Evolutionary conservation across 2,888 invertebrate species (phyloP).

Genomic region (Drosophila affinis): DNA sequence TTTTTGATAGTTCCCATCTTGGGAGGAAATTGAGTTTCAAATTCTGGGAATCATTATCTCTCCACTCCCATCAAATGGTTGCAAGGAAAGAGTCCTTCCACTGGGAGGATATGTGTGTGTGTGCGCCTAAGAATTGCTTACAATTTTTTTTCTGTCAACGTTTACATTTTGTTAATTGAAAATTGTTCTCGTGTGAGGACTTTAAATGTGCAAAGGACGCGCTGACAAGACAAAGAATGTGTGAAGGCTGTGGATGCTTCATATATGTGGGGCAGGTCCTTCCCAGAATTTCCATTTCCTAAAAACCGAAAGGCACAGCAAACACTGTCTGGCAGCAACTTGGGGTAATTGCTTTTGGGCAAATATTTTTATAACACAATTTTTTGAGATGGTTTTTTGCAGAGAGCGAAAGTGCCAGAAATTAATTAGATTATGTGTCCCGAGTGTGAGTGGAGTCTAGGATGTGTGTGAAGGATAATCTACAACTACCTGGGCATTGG

Average conservation of each 20-base stretch:
- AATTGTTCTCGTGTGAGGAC: constrained; percentile 35
- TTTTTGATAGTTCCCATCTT: constrained; percentile 25
- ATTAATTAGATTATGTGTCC: constrained; percentile 52
- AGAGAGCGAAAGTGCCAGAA: constrained; percentile 46
- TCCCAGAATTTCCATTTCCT: not conserved
- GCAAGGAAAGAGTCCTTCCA: not conserved
- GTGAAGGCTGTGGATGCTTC: constrained; percentile 40
- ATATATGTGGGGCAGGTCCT: not conserved
- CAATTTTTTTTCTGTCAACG: constrained; percentile 48
- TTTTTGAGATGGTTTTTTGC: constrained; percentile 27
- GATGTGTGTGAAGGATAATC: constrained; percentile 33
- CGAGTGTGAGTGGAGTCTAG: constrained; percentile 8
- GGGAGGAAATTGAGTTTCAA: constrained; percentile 18
- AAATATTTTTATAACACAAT: constrained; percentile 52
- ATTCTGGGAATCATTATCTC: not conserved
- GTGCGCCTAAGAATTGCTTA: constrained; percentile 27
- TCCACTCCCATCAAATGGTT: not conserved
- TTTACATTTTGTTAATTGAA: constrained; percentile 72
- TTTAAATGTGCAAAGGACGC: constrained; percentile 27
- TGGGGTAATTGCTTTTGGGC: constrained; percentile 59
- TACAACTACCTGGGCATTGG: constrained; percentile 84
- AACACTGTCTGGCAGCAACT: constrained; percentile 8
- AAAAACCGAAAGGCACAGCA: constrained; percentile 7
- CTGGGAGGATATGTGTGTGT: constrained; percentile 5
- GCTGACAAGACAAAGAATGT: constrained; percentile 31